Conservation (phyloP, 2,797 vertebrate species). For the Gouania willdenowi region DNA sequence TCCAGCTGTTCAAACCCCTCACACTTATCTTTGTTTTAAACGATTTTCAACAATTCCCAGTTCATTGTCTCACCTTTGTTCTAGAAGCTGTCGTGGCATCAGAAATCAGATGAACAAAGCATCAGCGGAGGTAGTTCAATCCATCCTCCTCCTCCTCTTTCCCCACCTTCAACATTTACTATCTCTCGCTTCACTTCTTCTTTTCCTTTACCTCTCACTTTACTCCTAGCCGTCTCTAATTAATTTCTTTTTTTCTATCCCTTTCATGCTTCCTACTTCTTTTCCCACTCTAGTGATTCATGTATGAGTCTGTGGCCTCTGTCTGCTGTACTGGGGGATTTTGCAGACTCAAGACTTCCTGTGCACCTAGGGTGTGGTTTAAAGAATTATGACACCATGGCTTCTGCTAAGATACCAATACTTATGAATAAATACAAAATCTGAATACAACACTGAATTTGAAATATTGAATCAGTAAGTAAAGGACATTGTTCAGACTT, state of each 20-base stretch:
- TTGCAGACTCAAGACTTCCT: slow-evolving; percentile 33
- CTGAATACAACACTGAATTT: too few species aligned
- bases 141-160: not conserved
- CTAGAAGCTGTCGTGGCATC: not conserved
- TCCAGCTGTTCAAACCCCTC: slow-evolving; percentile 16
- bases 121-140: slow-evolving; percentile 12
- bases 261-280: slow-evolving; percentile 8
- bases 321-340: slow-evolving; percentile 4
- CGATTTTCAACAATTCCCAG: not conserved
- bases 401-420: slow-evolving; percentile 31
- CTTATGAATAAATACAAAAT: too few species aligned
- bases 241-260: not conserved
- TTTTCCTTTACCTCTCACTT: not conserved
- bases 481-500: too few species aligned
- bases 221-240: not conserved
- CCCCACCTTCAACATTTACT: not conserved
- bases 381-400: slow-evolving; percentile 22
- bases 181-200: not conserved
- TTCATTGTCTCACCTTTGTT: slow-evolving; percentile 47
- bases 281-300: not conserved
- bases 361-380: slow-evolving; percentile 51
- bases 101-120: slow-evolving; percentile 17
- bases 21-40: not conserved
- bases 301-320: not conserved
- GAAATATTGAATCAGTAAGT: too few species aligned